Evolutionary conservation across 1,140 invertebrate species (phyloP).

Genomic region (Meteorus sp.): DNA sequence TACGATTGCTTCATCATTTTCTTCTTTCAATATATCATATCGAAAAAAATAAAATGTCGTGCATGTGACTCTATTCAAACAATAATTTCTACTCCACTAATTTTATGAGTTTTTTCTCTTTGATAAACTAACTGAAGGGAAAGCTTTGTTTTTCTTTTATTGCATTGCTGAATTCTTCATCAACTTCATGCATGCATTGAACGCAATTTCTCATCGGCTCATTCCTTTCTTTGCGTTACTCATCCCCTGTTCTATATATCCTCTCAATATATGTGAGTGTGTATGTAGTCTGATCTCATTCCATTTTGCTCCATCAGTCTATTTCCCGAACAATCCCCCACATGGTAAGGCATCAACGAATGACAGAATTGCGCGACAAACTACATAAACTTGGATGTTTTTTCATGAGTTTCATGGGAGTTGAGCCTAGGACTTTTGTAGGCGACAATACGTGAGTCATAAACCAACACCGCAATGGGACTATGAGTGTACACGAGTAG

Average conservation of each 20-base stretch:
- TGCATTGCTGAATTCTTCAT: neutral
- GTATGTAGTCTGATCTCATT: too few species aligned
- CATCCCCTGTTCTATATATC: conserved; percentile 1
- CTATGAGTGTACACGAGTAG: conserved; percentile 7
- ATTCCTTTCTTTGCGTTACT: neutral
- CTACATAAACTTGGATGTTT: conserved; percentile 13
- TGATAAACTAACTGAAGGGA: conserved; percentile 11
- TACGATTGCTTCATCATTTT: neutral
- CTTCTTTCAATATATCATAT: neutral
- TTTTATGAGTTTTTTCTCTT: conserved; percentile 30
- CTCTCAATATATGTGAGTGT: too few species aligned
- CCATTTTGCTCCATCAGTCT: conserved; percentile 16
- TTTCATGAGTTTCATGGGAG: conserved; percentile 30
- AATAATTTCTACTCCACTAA: conserved; percentile 27
- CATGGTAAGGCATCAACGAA: neutral
- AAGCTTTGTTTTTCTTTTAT: neutral
- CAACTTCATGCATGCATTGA: neutral
- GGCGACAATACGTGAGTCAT: conserved; percentile 23
- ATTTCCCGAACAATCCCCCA: conserved; percentile 9
- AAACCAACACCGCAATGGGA: conserved; percentile 26
- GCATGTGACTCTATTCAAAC: neutral
- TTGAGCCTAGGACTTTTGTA: conserved; percentile 23
- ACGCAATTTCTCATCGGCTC: too few species aligned
- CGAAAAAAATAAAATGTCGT: neutral
- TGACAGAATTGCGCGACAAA: conserved; percentile 16